These are phyloP conservation scores for Rostratula benghalensis DNA, from an alignment of 2,113 vertebrate species.

Conservation along the genomic window DNA sequence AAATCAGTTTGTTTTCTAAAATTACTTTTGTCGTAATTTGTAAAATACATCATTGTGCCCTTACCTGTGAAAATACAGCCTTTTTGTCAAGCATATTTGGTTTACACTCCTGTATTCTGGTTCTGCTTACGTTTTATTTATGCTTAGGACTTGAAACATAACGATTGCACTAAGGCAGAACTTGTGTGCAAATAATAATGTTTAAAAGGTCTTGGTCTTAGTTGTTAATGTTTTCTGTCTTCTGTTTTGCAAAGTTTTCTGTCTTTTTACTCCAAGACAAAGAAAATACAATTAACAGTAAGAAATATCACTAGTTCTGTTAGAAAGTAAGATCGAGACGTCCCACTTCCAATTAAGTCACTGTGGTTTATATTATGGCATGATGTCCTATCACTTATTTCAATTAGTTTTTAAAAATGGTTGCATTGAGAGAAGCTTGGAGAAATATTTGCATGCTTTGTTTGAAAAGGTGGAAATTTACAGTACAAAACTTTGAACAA, in stretches of 20 bases:
- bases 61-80: not conserved
- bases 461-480: not conserved
- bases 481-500: not conserved
- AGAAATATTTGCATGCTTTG: not conserved
- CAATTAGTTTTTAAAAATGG: not conserved
- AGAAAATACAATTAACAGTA: not conserved
- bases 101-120: not conserved
- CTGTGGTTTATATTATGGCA: not conserved
- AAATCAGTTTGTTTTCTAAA: not conserved
- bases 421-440: not conserved
- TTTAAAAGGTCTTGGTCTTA: not conserved
- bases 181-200: not conserved
- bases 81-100: not conserved
- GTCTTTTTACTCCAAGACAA: not conserved
- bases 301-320: not conserved
- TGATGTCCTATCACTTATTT: rapidly evolving
- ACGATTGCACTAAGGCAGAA: not conserved
- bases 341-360: not conserved
- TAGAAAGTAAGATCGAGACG: not conserved
- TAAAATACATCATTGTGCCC: not conserved
- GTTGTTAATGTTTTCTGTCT: not conserved
- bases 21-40: not conserved
- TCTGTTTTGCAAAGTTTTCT: not conserved
- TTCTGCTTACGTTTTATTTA: not conserved
- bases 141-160: not conserved